Conservation (phyloP, 2,113 vertebrate species). For the Cynocephalus volans region DNA sequence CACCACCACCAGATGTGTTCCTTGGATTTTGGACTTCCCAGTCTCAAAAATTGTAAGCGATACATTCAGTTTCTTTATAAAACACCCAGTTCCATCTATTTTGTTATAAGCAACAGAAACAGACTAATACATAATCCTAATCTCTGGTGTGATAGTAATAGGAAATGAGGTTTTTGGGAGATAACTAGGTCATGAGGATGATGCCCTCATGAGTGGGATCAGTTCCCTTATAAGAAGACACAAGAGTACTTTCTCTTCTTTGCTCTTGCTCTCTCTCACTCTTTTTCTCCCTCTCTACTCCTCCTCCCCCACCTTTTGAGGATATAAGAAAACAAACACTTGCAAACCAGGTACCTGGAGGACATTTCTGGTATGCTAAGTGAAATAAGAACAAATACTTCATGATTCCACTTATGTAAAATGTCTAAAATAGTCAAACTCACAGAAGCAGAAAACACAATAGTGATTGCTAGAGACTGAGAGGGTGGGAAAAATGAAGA, state of each 20-base stretch:
- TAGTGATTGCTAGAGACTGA: neutral
- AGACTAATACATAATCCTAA: neutral
- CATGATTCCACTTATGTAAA: neutral
- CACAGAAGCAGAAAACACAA: neutral
- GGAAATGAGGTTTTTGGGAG: neutral
- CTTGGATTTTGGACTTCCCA: no score
- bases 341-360: neutral
- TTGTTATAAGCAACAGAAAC: no score
- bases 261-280: accelerated
- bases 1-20: no score
- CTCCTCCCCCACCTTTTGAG: no score
- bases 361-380: neutral
- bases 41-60: no score
- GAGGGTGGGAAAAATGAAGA: neutral
- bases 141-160: neutral
- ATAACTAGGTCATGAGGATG: neutral
- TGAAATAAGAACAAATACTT: neutral
- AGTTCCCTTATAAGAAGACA: neutral
- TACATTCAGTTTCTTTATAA: no score
- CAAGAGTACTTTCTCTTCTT: neutral
- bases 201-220: neutral
- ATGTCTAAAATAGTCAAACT: neutral
- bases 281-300: neutral
- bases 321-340: neutral
- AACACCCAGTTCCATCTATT: no score